These are phyloP conservation scores for Mastomys coucha DNA, from an alignment of 2,113 vertebrate genomes.

Conservation along the genomic window DNA sequence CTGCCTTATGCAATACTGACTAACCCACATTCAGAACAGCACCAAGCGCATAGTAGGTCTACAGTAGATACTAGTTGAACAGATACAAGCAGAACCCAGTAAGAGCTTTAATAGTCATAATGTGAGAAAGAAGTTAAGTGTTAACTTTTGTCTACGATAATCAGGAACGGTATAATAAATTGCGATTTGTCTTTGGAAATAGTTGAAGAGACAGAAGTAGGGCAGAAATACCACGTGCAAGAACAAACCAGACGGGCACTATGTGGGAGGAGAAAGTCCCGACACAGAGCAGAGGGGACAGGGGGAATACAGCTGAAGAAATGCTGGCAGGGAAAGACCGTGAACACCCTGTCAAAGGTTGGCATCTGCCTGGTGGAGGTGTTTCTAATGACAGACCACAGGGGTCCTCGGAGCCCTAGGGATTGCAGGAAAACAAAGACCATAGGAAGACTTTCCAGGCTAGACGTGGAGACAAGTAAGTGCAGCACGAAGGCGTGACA, in stretches of 20 bases:
- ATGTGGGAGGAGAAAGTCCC: background rate
- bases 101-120: background rate
- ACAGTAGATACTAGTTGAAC: background rate
- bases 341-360: background rate
- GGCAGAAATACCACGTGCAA: background rate
- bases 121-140: background rate
- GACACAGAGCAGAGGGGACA: too few species aligned
- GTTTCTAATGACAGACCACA: background rate
- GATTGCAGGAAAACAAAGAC: background rate
- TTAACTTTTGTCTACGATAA: background rate
- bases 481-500: background rate
- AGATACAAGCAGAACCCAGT: background rate
- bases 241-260: background rate
- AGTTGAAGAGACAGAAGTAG: background rate
- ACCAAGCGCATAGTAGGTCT: background rate
- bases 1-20: background rate
- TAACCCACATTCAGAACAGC: background rate
- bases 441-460: background rate
- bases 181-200: background rate
- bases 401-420: background rate
- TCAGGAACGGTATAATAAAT: background rate
- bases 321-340: too few species aligned
- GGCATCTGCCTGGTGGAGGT: background rate
- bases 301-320: background rate
- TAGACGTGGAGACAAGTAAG: too few species aligned